Evolutionary conservation across 2,888 invertebrate genomes (phyloP), one percentile per base, ranked within the genome.

Genomic region (Malthinus seriepunctatus): DNA sequence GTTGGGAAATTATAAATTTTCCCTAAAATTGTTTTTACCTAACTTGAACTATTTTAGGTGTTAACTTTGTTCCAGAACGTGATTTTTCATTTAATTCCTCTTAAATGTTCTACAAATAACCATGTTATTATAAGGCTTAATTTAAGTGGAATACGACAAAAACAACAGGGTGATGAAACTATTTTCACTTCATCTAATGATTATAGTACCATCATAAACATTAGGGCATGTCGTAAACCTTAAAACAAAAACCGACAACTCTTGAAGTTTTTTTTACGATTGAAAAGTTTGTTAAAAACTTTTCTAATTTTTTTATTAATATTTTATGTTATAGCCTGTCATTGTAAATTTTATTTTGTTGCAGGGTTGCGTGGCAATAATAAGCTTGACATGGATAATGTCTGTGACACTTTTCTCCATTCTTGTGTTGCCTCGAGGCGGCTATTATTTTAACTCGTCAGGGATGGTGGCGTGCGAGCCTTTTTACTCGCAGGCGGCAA

Each of bases 391-490:
- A 69, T 92, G 93, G 91, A 88, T 93, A 72, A 84, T 90, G 68
- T 91, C 91, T 61, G 87, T 93, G 71, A 89, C 91, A 51, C 82
- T 93, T 69, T 93, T 93, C 76, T 90, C 91, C 31, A 84, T 88
- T 64, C 85, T 93, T 77, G 93, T 93, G 65, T 82, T 93, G 58
- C 93, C 93, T 7, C 85, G 89, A 71, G 91, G 92, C 69, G 93
- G 92, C 60, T 93, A 91, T 81, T 93, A 92, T 79, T 93, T 92
- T 82, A 93, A 93, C 79, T 85, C 88, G 42, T 90, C 91, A 9
- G 93, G 93, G 15, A 83, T 93, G 70, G 87, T 91, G 81, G 92
- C 91, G 51, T 93, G 93, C 77, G 93, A 93, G 74, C 93, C 93
- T 32, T 93, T 93, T 76, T 93, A 91, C 76, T 87, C 90, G 69